These are phyloP conservation scores for Tetrax tetrax DNA, from an alignment of 2,113 vertebrate species.

Conservation along the genomic window DNA sequence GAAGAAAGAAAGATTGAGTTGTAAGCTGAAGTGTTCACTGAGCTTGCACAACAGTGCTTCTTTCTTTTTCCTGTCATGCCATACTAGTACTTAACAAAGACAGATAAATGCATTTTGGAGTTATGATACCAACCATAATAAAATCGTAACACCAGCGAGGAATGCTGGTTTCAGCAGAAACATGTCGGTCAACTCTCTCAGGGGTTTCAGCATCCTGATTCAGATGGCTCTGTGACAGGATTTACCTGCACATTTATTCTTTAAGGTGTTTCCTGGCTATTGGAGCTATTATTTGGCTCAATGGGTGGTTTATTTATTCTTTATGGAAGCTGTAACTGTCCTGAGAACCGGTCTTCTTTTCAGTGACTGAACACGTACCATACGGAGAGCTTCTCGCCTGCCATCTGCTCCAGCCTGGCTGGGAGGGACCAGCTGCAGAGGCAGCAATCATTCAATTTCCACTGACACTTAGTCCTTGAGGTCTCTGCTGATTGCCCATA, in stretches of 20 bases:
- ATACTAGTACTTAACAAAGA: background rate
- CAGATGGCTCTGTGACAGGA: background rate
- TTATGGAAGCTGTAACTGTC: background rate
- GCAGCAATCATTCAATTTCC: background rate
- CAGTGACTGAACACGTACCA: background rate
- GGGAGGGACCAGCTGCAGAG: background rate
- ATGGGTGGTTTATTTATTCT: constrained; percentile 13
- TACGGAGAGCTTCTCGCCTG: background rate
- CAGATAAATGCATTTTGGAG: background rate
- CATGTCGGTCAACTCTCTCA: background rate
- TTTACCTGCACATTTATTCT: constrained; percentile 11
- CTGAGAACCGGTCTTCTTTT: background rate
- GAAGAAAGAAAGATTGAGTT: background rate
- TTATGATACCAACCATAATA: background rate
- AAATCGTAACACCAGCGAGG: background rate
- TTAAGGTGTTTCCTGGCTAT: background rate
- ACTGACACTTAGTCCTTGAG: constrained; percentile 33
- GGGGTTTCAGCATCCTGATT: background rate
- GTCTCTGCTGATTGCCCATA: background rate
- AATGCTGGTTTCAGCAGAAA: constrained; percentile 32
- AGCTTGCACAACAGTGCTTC: background rate
- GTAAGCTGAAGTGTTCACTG: background rate
- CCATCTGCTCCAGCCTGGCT: constrained; percentile 46
- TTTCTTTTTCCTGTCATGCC: background rate
- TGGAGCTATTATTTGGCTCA: background rate